Base-by-base conservation (phyloP, 1,140 invertebrate species). In the Lucilia sericata region DNA sequence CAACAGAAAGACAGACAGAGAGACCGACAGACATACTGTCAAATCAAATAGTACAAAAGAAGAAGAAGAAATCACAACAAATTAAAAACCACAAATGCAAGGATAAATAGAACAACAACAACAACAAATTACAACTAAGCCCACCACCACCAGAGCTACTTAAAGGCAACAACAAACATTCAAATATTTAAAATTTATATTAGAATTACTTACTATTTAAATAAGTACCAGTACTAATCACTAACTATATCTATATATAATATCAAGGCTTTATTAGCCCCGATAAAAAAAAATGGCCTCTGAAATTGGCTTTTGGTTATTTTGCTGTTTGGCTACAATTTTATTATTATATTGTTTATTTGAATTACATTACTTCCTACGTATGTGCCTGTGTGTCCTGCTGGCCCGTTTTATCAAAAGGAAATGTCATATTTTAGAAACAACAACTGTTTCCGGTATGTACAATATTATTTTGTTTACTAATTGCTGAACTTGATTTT, bases 291-390 rank as follows among this genome's bases (percentile, higher is more conserved):
- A 1, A 47, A 78, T 80, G 76, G 76, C 21, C 55, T 65, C 34
- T 9, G 82, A 74, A 47, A 42, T 74, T 60, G 70, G 70, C 25
- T 83, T 74, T 75, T 83, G 88, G 84, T 86, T 88, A 86, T 88
- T 90, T 76, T 82, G 87, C 85, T 86, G 88, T 85, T 86, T 89
- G 49, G 82, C 88, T 85, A 84, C 75, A 47, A 85, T 89, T 13
- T 80, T 95, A 9, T 88, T 94, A 65, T 87, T 94, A 2, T 94
- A 95, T 87, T 89, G 91, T 21, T 90, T 93, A 74, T 88, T 95
- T 60, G 95, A 95, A 87, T 88, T 95, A 14, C 93, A 95, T 86
- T 95, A 95, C 88, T 95, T 95, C 88, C 86, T 94, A 85, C 92
- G 95, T 86, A 94, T 94, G 90, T 92, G 93, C 85, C 87, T 94